A percentile compares a stretch with the other conserved stretches of the same genome.
Evolutionary conservation across 2,113 vertebrate genomes (phyloP).

Genomic region (Barbus barbus): DNA sequence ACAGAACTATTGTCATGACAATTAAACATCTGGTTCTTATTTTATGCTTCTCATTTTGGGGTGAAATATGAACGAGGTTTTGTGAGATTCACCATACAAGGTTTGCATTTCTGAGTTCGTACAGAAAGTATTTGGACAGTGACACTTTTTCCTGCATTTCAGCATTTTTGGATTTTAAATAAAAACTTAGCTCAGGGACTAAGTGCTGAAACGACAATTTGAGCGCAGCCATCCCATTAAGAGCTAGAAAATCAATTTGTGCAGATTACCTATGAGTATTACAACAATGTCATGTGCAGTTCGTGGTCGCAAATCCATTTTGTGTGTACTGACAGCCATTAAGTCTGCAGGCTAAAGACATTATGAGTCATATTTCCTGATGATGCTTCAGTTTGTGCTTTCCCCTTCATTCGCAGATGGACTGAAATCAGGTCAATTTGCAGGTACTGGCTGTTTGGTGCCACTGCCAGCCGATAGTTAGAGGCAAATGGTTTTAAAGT

Average conservation of each 20-base stretch:
- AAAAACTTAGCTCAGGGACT: background rate
- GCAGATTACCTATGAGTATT: slow-evolving; percentile 11
- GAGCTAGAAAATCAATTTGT: slow-evolving; percentile 30
- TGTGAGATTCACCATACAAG: background rate
- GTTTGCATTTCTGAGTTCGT: background rate
- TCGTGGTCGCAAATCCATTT: background rate
- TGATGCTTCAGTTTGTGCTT: background rate
- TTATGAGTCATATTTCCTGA: slow-evolving; percentile 10
- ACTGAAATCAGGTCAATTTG: slow-evolving; percentile 3
- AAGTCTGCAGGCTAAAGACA: slow-evolving; percentile 18
- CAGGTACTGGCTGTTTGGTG: background rate
- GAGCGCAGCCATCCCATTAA: background rate
- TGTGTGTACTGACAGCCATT: slow-evolving; percentile 1
- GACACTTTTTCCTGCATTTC: slow-evolving; percentile 30
- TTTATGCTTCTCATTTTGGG: background rate
- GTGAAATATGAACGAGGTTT: background rate
- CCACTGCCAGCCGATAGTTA: background rate
- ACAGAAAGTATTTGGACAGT: background rate
- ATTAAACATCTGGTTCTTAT: background rate
- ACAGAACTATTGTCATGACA: background rate
- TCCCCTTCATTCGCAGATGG: background rate
- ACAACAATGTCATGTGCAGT: background rate
- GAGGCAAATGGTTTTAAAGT: slow-evolving; percentile 10
- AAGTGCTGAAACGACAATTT: slow-evolving; percentile 7
- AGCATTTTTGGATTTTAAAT: slow-evolving; percentile 27